A percentile compares a stretch with the other conserved stretches of the same genome.
These are phyloP conservation scores for Parasteatoda lunata DNA, from an alignment of 2,888 invertebrate genomes.

Conservation along the genomic window DNA sequence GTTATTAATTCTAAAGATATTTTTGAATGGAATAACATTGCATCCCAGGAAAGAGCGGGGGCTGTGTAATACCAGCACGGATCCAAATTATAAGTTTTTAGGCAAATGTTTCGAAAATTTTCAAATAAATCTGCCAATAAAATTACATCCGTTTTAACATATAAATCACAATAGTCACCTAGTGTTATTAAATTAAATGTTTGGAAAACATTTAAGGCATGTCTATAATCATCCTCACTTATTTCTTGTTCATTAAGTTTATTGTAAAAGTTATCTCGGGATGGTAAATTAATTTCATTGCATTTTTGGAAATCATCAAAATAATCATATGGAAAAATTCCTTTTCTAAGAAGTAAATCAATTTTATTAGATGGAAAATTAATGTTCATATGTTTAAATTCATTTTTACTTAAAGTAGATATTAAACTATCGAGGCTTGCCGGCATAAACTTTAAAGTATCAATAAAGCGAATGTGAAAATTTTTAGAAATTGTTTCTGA, in stretches of 20 bases:
- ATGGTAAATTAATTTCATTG: neutral
- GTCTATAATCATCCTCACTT: slow-evolving; percentile 66
- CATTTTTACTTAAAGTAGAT: no score
- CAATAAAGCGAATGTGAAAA: no score
- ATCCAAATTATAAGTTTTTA: slow-evolving; percentile 71
- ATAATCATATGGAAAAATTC: no score
- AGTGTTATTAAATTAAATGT: slow-evolving; percentile 70
- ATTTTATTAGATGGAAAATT: no score
- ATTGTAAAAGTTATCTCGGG: slow-evolving; percentile 3
- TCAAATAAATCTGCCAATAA: slow-evolving; percentile 73
- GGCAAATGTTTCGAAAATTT: slow-evolving; percentile 71
- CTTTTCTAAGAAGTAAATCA: no score
- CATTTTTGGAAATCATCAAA: no score
- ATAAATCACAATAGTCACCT: slow-evolving; percentile 70
- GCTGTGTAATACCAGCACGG: slow-evolving; percentile 71
- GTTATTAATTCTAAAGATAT: slow-evolving; percentile 71
- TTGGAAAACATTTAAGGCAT: slow-evolving; percentile 70
- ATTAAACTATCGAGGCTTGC: no score
- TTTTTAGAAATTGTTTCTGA: no score
- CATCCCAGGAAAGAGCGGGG: slow-evolving; percentile 72
- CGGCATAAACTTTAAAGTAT: no score
- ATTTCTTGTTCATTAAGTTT: neutral
- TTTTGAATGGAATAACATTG: slow-evolving; percentile 71
- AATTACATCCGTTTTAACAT: no score
- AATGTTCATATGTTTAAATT: no score